Percentiles rank a stretch among this genome's conserved stretches.
phyloP scores from a whole-genome alignment of 2,888 invertebrate genomes.

The Pantelozetes paolii region DNA sequence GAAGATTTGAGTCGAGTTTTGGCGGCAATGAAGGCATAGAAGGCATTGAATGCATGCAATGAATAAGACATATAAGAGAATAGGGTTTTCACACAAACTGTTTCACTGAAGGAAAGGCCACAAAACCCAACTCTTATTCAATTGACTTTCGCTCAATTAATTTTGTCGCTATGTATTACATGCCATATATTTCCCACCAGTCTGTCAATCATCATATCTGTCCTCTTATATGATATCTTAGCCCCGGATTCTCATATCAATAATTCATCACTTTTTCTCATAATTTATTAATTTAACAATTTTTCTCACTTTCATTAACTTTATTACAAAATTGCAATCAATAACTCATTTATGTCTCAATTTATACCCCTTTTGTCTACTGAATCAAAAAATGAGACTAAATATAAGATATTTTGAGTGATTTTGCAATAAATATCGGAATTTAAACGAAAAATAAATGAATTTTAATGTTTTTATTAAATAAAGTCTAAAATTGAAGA shows the following conservation, averaged over 20 bases:
- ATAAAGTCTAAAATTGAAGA: no score
- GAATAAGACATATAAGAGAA: background rate
- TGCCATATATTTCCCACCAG: background rate
- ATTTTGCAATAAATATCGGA: background rate
- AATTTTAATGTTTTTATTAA: no score
- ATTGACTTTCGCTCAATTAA: slow-evolving; percentile 19
- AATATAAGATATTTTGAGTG: background rate
- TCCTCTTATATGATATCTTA: background rate
- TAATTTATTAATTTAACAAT: background rate
- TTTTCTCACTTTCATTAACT: background rate
- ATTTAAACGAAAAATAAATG: no score
- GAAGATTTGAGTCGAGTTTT: background rate
- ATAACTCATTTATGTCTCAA: no score
- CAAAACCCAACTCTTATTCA: background rate
- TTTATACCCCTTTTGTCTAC: no score
- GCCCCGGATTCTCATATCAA: background rate
- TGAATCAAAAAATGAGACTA: no score
- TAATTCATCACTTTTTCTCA: background rate
- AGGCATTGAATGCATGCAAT: slow-evolving; percentile 23
- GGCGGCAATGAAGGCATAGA: no score
- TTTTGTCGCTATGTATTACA: slow-evolving; percentile 29
- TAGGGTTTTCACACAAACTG: slow-evolving; percentile 10
- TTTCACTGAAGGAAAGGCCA: background rate
- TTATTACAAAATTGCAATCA: no score
- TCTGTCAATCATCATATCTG: slow-evolving; percentile 18